phyloP scores from a whole-genome alignment of 2,888 invertebrate species.

The Drosophila neotestacea region DNA sequence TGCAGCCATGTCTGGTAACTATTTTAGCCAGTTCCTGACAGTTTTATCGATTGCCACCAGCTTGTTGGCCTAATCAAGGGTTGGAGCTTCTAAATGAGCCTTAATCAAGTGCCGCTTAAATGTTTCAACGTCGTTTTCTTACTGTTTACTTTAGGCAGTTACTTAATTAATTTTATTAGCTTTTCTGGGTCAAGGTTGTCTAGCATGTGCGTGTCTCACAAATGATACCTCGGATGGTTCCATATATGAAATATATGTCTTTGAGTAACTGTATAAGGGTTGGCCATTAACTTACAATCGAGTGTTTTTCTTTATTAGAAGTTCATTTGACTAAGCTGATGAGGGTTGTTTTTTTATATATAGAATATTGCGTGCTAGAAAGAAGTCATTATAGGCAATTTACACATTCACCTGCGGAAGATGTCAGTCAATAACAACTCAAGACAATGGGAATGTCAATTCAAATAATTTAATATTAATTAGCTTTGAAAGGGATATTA shows the following conservation, averaged over 20 bases:
- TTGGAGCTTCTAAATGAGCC: not conserved
- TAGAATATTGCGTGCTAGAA: slow-evolving; percentile 26
- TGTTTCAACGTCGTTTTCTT: slow-evolving; percentile 6
- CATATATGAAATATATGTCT: slow-evolving; percentile 25
- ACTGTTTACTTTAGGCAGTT: slow-evolving; percentile 26
- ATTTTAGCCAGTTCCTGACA: not conserved
- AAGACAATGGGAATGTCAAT: too few species aligned
- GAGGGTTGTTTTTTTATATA: slow-evolving; percentile 4
- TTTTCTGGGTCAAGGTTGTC: slow-evolving; percentile 61
- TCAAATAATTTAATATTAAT: too few species aligned
- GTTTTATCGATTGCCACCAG: slow-evolving; percentile 13
- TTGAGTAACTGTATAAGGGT: slow-evolving; percentile 27
- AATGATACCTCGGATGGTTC: slow-evolving; percentile 1
- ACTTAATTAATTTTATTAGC: slow-evolving; percentile 58
- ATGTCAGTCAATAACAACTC: not conserved
- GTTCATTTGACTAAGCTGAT: not conserved
- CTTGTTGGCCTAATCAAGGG: slow-evolving; percentile 6
- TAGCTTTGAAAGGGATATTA: too few species aligned
- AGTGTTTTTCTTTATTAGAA: not conserved
- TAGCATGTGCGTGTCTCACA: slow-evolving; percentile 20
- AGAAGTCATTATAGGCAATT: slow-evolving; percentile 2
- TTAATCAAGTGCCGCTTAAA: slow-evolving; percentile 4
- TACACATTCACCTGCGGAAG: not conserved
- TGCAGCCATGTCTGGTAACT: not conserved
- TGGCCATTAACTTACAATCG: slow-evolving; percentile 14